A percentile compares a stretch with the other conserved stretches of the same genome.
Evolutionary conservation across 1,140 invertebrate species (phyloP).

Genomic region (Proales similis): DNA sequence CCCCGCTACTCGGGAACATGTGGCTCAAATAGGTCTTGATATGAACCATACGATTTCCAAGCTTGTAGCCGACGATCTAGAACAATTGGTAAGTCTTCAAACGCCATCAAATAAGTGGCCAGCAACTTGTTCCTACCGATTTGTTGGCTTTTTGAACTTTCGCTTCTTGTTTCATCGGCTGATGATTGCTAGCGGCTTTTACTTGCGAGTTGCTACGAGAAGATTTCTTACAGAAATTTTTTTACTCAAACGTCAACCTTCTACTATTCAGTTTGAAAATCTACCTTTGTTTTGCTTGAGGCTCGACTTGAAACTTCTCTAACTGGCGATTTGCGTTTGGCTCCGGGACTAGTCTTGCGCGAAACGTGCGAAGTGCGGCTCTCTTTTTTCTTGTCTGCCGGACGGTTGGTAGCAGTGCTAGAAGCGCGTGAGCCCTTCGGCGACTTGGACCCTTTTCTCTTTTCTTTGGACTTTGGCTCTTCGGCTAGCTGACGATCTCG

Average conservation of each 20-base stretch:
- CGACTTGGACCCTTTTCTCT: conserved; percentile 42
- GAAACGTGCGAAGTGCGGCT: neutral
- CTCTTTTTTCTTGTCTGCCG: neutral
- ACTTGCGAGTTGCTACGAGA: conserved; percentile 38
- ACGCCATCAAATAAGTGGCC: neutral
- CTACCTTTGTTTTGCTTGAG: conserved; percentile 40
- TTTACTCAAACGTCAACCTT: neutral
- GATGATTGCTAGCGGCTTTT: conserved; percentile 4
- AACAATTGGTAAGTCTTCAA: conserved; percentile 38
- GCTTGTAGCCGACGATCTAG: conserved; percentile 51
- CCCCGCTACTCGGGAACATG: conserved; percentile 50
- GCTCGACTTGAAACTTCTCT: conserved; percentile 36
- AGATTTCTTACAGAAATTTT: conserved; percentile 38
- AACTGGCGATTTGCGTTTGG: conserved; percentile 39
- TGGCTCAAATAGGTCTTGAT: conserved; percentile 46
- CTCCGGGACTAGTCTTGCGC: conserved; percentile 5
- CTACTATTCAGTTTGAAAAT: conserved; percentile 39
- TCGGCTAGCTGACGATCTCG: conserved; percentile 44
- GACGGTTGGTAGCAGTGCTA: neutral
- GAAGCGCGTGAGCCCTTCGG: conserved; percentile 39
- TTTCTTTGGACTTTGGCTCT: too few relatives aligned
- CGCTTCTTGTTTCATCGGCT: neutral
- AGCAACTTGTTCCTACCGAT: neutral
- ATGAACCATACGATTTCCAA: conserved; percentile 49
- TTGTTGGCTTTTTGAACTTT: conserved; percentile 9